phyloP scores from a whole-genome alignment of 2,888 invertebrate species.

The Geotrupes spiniger region DNA sequence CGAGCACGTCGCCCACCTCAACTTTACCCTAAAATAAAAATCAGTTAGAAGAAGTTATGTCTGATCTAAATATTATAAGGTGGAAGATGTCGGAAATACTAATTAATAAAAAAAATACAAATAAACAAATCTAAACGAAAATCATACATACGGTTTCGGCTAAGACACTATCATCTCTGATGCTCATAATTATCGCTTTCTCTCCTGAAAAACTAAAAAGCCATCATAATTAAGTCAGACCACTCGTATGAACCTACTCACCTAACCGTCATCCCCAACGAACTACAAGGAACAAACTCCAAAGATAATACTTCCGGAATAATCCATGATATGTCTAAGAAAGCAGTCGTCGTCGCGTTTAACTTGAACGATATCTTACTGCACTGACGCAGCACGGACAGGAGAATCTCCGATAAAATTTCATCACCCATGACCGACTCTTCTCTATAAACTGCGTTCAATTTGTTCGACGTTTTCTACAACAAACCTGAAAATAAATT shows the following conservation, averaged over 20 bases:
- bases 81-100: no score
- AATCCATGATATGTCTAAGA: slow-evolving; percentile 63
- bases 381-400: slow-evolving; percentile 57
- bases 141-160: slow-evolving; percentile 59
- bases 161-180: slow-evolving; percentile 60
- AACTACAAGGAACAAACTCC: slow-evolving; percentile 62
- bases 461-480: slow-evolving; percentile 34
- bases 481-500: no score
- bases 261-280: slow-evolving; percentile 61
- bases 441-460: slow-evolving; percentile 37
- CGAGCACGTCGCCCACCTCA: slow-evolving; percentile 61
- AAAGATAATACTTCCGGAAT: slow-evolving; percentile 55
- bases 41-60: no score
- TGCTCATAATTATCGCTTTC: slow-evolving; percentile 57
- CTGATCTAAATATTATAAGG: no score
- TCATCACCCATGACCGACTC: slow-evolving; percentile 61
- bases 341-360: slow-evolving; percentile 57
- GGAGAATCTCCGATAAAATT: slow-evolving; percentile 58
- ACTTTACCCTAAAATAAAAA: slow-evolving; percentile 54
- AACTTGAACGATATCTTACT: slow-evolving; percentile 54
- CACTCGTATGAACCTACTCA: slow-evolving; percentile 33
- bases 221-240: no score
- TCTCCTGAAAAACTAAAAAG: slow-evolving; percentile 56
- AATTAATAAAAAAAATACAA: not conserved
- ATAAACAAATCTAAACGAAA: not conserved